A percentile compares a stretch with the other conserved stretches of the same genome.
Evolutionary conservation across 2,113 vertebrate species (phyloP).

Genomic region (Blennius ocellaris): DNA sequence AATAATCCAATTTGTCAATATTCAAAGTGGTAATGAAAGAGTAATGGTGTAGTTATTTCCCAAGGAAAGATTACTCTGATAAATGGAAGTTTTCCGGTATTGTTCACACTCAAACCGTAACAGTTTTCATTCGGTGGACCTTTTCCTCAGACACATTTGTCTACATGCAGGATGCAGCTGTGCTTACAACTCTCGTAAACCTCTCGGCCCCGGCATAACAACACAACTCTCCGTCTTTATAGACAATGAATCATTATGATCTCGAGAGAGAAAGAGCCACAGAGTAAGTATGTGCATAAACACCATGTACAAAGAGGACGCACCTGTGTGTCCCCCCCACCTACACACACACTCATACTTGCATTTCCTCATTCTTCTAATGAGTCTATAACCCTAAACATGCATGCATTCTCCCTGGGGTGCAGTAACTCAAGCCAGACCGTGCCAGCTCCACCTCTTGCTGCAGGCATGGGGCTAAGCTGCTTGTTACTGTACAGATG

Average conservation of each 20-base stretch:
- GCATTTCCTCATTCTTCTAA: slow-evolving; percentile 51
- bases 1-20: too few relatives aligned
- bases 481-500: slow-evolving; percentile 70
- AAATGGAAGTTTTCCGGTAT: slow-evolving; percentile 28
- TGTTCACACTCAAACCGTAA: slow-evolving; percentile 13
- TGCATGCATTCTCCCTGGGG: slow-evolving; percentile 36
- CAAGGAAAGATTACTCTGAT: not conserved
- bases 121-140: slow-evolving; percentile 37
- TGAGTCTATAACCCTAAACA: slow-evolving; percentile 41
- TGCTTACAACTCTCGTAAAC: slow-evolving; percentile 61
- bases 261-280: slow-evolving; percentile 16
- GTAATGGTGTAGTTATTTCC: too few relatives aligned
- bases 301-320: slow-evolving; percentile 52
- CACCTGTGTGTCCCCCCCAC: slow-evolving; percentile 42
- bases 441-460: slow-evolving; percentile 55
- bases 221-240: slow-evolving; percentile 40
- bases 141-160: slow-evolving; percentile 32
- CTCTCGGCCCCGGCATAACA: slow-evolving; percentile 39
- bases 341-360: slow-evolving; percentile 4
- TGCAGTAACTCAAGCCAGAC: slow-evolving; percentile 60
- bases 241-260: slow-evolving; percentile 62
- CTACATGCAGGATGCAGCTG: slow-evolving; percentile 72
- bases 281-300: slow-evolving; percentile 36
- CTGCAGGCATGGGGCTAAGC: slow-evolving; percentile 63
- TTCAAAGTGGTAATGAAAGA: too few relatives aligned